Conservation (phyloP, 64 coral and sea anemone species). For the Acropora tenuis region DNA sequence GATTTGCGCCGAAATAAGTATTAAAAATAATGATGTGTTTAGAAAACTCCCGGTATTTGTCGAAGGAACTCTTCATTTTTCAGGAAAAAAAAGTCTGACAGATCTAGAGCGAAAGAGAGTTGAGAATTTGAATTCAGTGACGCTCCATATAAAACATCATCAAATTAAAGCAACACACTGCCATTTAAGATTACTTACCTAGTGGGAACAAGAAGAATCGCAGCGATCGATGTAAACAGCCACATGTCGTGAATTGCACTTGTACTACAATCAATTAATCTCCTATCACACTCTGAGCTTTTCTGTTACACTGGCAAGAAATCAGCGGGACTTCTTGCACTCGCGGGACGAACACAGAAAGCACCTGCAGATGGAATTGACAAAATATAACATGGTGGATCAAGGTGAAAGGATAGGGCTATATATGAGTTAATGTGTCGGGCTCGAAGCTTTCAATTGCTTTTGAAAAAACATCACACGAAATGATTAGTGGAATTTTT, state of each 20-base stretch:
- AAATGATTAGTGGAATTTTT: too few relatives aligned
- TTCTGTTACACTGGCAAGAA: neutral
- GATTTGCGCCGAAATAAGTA: too few relatives aligned
- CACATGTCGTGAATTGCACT: neutral
- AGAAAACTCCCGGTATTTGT: too few relatives aligned
- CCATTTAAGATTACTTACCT: neutral
- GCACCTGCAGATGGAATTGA: neutral
- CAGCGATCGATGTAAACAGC: neutral
- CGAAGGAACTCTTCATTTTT: too few relatives aligned
- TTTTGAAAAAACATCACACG: too few relatives aligned
- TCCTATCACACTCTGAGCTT: neutral
- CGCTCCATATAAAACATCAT: neutral
- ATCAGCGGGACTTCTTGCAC: neutral
- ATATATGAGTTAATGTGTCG: too few relatives aligned
- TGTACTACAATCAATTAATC: neutral
- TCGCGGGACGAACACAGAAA: neutral
- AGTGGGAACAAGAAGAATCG: neutral
- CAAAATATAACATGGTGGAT: neutral
- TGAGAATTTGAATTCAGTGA: too few relatives aligned
- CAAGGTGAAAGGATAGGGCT: neutral
- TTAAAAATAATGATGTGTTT: too few relatives aligned
- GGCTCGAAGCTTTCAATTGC: too few relatives aligned
- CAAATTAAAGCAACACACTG: neutral
- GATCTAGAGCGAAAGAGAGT: too few relatives aligned
- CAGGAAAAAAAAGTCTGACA: too few relatives aligned